phyloP scores from a whole-genome alignment of 2,113 vertebrate genomes.

The Equus przewalskii region DNA sequence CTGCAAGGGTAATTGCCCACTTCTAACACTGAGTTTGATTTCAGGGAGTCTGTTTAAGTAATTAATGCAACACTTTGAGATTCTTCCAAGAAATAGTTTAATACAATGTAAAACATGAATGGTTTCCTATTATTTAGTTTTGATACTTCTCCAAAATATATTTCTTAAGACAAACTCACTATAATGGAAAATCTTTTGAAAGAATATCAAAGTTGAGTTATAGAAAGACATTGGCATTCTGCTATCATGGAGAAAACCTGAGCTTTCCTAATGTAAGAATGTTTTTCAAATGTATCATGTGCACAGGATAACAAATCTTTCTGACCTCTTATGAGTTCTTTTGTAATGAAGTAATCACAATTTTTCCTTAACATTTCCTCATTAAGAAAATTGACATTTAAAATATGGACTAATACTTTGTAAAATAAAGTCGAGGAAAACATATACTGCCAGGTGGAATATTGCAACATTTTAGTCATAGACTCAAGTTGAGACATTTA shows the following conservation, averaged over 20 bases:
- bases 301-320: not conserved
- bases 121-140: not conserved
- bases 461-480: not conserved
- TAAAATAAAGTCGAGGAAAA: not conserved
- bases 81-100: slow-evolving; percentile 14
- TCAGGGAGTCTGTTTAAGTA: not conserved
- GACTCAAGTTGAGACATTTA: not conserved
- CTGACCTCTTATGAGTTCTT: not conserved
- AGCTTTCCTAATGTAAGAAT: not conserved
- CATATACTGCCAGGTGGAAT: not conserved
- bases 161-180: slow-evolving; percentile 3
- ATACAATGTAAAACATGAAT: slow-evolving; percentile 14
- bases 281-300: not conserved
- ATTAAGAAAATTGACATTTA: not conserved
- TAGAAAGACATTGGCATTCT: not conserved
- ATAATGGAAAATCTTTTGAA: slow-evolving; percentile 17
- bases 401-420: not conserved
- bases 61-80: slow-evolving; percentile 11
- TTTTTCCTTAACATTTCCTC: not conserved
- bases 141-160: not conserved
- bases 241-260: not conserved
- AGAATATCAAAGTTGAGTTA: slow-evolving; percentile 35
- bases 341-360: not conserved
- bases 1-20: not conserved
- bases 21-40: not conserved